phyloP scores from a whole-genome alignment of 1,140 invertebrate species.

The Anadara kagoshimensis region DNA sequence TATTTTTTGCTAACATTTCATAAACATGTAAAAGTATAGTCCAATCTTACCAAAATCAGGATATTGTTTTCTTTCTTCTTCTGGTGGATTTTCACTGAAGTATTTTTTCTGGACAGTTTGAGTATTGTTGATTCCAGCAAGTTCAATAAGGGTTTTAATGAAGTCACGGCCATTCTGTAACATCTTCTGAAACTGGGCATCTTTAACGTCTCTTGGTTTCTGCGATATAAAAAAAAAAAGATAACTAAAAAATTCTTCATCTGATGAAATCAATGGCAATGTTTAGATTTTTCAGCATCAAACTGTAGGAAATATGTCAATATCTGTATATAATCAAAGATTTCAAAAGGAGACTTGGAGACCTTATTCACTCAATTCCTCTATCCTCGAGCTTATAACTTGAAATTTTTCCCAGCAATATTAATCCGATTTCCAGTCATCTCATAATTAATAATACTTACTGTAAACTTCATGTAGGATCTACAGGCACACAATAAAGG shows the following conservation, averaged over 20 bases:
- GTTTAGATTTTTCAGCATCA: constrained; percentile 15
- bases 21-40: too few relatives aligned
- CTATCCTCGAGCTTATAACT: too few relatives aligned
- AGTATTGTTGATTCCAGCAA: constrained; percentile 65
- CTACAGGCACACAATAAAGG: constrained; percentile 68
- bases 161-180: constrained; percentile 54
- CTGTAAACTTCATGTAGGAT: constrained; percentile 57
- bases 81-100: constrained; percentile 34
- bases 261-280: not conserved
- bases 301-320: too few relatives aligned
- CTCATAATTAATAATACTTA: constrained; percentile 42
- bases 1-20: too few relatives aligned
- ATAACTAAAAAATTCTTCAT: not conserved
- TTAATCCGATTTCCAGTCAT: too few relatives aligned
- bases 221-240: constrained; percentile 1
- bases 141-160: constrained; percentile 64
- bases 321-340: too few relatives aligned
- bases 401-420: too few relatives aligned
- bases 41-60: constrained; percentile 35
- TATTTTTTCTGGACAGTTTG: constrained; percentile 63
- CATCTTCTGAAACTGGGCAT: constrained; percentile 23
- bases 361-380: too few relatives aligned
- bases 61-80: constrained; percentile 41
- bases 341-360: too few relatives aligned
- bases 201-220: constrained; percentile 25